Evolutionary conservation across 2,113 vertebrate genomes (phyloP).

Genomic region (Podiceps cristatus): DNA sequence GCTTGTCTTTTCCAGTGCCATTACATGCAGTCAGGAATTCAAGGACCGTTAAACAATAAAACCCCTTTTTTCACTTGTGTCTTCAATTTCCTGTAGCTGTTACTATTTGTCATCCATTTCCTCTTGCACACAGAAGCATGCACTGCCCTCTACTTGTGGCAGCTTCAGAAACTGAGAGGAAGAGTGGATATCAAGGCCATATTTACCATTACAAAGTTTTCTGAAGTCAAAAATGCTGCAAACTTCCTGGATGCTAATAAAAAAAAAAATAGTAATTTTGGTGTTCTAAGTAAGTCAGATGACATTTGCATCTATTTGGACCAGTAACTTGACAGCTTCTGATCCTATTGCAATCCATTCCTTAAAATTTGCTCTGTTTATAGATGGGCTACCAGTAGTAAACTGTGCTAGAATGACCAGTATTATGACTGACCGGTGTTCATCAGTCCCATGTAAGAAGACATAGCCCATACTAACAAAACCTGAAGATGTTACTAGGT

Average conservation of each 20-base stretch:
- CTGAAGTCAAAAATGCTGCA: neutral
- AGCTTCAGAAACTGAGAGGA: neutral
- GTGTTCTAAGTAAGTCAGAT: neutral
- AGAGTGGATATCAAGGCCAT: neutral
- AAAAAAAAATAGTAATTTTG: neutral
- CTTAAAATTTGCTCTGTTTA: neutral
- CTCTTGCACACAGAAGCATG: neutral
- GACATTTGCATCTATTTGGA: neutral
- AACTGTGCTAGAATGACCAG: neutral
- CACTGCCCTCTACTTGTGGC: neutral
- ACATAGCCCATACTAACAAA: neutral
- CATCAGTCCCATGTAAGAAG: neutral
- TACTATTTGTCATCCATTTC: slow-evolving; percentile 19
- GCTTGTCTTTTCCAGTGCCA: slow-evolving; percentile 36
- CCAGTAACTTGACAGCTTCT: neutral
- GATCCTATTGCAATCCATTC: neutral
- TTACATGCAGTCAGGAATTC: slow-evolving; percentile 24
- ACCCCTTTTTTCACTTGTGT: neutral
- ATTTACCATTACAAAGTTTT: neutral
- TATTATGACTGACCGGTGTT: neutral
- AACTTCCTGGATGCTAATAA: neutral
- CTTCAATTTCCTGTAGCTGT: neutral
- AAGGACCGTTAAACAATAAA: slow-evolving; percentile 39
- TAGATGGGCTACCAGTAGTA: neutral
- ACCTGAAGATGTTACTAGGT: neutral